Conservation (phyloP, 2,797 vertebrate genomes). For the Lutjanus campechanus region DNA sequence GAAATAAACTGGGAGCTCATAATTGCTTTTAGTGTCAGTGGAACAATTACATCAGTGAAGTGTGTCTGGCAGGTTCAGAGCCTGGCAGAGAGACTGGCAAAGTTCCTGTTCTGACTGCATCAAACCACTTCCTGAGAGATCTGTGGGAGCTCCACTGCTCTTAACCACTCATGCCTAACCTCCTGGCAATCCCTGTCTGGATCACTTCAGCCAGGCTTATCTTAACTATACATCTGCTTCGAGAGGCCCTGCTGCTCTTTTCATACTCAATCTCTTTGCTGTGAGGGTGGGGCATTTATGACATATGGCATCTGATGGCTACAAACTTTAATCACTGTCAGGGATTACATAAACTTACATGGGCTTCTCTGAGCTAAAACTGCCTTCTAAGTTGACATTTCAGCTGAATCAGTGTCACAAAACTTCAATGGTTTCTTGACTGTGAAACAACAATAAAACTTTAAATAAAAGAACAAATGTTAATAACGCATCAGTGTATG, state of each 20-base stretch:
- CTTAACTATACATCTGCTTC: constrained; percentile 47
- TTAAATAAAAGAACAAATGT: constrained; percentile 9
- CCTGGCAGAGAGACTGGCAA: neutral
- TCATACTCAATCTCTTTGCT: constrained; percentile 21
- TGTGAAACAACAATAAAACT: neutral
- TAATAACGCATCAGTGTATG: neutral
- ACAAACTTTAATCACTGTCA: constrained; percentile 33
- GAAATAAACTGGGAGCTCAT: neutral
- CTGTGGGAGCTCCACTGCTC: constrained; percentile 25
- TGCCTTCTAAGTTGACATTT: neutral
- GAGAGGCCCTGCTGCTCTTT: constrained; percentile 48
- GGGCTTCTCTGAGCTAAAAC: constrained; percentile 27
- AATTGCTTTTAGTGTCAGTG: neutral
- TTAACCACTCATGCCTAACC: constrained; percentile 30
- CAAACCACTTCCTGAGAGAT: constrained; percentile 34
- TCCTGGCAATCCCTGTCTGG: constrained; percentile 37
- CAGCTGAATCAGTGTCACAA: neutral
- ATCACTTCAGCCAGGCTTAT: constrained; percentile 52
- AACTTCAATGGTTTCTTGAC: neutral
- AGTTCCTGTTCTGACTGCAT: constrained; percentile 14
- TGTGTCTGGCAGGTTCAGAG: neutral
- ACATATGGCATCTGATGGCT: constrained; percentile 46
- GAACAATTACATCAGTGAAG: constrained; percentile 1
- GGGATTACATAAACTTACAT: constrained; percentile 42
- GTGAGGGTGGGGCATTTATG: constrained; percentile 47